phyloP scores from a whole-genome alignment of 2,888 invertebrate genomes.

The Toxonevra muliebris region DNA sequence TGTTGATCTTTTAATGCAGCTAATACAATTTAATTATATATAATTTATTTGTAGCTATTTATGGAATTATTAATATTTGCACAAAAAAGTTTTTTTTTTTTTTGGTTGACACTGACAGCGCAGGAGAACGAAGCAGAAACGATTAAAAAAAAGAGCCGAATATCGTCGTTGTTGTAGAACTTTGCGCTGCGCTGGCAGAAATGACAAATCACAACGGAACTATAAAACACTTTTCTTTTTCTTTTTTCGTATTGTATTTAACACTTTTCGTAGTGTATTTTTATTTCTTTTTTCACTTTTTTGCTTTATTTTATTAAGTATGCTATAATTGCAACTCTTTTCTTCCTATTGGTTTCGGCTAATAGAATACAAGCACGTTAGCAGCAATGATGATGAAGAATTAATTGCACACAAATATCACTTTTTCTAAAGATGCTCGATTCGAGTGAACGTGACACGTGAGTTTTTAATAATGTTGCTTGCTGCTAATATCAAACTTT shows the following conservation, averaged over 20 bases:
- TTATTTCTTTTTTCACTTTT: too few relatives aligned
- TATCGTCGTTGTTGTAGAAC: neutral
- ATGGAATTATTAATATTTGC: neutral
- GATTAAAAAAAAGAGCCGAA: neutral
- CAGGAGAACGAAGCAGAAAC: neutral
- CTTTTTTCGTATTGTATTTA: conserved; percentile 3
- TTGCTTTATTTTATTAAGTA: neutral
- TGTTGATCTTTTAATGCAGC: neutral
- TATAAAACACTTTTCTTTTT: neutral
- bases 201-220: conserved; percentile 8
- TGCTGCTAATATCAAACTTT: too few relatives aligned
- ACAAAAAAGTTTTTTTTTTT: too few relatives aligned
- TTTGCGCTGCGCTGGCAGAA: neutral
- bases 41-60: neutral
- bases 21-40: neutral
- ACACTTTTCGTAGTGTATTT: neutral
- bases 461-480: too few relatives aligned
- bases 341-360: too few relatives aligned
- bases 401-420: too few relatives aligned
- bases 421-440: too few relatives aligned
- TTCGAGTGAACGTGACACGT: too few relatives aligned
- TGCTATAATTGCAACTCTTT: too few relatives aligned
- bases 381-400: neutral
- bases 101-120: neutral
- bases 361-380: neutral